Conservation (phyloP, 2,888 invertebrate species). For the Drosophila tanythrix region DNA sequence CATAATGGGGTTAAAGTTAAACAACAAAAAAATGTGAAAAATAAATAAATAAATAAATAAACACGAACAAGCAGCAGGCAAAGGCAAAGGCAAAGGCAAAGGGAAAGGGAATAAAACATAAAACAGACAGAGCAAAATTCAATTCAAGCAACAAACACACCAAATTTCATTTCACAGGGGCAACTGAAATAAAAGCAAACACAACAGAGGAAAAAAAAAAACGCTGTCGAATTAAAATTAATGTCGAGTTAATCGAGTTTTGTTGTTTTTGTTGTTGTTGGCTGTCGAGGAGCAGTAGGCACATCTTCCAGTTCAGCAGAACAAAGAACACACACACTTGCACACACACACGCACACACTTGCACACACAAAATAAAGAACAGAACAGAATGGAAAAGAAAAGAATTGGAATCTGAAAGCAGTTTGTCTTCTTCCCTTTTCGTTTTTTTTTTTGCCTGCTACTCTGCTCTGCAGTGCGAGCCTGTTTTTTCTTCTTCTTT, state of each 20-base stretch:
- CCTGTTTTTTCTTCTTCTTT: conserved; percentile 51
- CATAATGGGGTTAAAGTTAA: conserved; percentile 73
- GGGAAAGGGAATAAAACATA: conserved; percentile 45
- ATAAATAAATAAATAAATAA: conserved; percentile 33
- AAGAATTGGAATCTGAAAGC: conserved; percentile 76
- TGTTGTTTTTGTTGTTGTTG: conserved; percentile 65
- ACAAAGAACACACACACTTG: conserved; percentile 48
- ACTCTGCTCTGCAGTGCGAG: conserved; percentile 33
- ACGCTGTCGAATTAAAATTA: conserved; percentile 83
- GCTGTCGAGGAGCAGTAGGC: conserved; percentile 53
- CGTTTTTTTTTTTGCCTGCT: conserved; percentile 39
- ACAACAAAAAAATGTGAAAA: conserved; percentile 31
- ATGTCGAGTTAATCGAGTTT: conserved; percentile 84
- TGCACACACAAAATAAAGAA: conserved; percentile 17
- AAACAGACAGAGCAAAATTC: conserved; percentile 56
- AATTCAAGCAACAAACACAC: conserved; percentile 55
- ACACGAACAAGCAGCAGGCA: conserved; percentile 30
- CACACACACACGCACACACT: conserved; percentile 9
- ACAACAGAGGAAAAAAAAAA: conserved; percentile 52
- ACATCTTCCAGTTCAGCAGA: conserved; percentile 62
- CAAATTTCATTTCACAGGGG: conserved; percentile 41
- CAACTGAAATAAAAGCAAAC: conserved; percentile 37
- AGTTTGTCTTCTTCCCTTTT: conserved; percentile 78
- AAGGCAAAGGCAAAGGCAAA: conserved; percentile 1
- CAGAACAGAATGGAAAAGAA: conserved; percentile 35